A percentile compares a stretch with the other conserved stretches of the same genome.
Evolutionary conservation across 2,888 invertebrate species (phyloP).

Genomic region (Augiades crinisus): DNA sequence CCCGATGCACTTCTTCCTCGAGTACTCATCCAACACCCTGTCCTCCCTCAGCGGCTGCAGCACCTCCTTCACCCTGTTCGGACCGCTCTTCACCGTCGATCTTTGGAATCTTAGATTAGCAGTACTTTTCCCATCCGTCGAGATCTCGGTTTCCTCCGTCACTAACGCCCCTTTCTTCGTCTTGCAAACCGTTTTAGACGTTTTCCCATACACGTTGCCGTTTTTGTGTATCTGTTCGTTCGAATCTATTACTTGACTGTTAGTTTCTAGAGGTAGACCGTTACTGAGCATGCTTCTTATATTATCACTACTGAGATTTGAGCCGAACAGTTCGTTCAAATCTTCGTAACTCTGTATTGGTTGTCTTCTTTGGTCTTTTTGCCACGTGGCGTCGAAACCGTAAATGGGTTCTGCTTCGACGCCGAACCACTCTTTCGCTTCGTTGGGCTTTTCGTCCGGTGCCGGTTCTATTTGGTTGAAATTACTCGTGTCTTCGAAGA

Average conservation of each 20-base stretch:
- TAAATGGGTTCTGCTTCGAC: slow-evolving; percentile 66
- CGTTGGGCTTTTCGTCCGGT: slow-evolving; percentile 51
- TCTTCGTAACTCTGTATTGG: slow-evolving; percentile 70
- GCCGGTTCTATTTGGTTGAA: slow-evolving; percentile 62
- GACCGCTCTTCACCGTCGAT: slow-evolving; percentile 64
- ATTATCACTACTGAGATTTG: slow-evolving; percentile 57
- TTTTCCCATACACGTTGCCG: slow-evolving; percentile 68
- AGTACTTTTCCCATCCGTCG: slow-evolving; percentile 62
- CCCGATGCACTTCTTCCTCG: slow-evolving; percentile 64
- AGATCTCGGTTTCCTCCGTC: slow-evolving; percentile 71
- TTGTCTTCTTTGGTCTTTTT: slow-evolving; percentile 78
- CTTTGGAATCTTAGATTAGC: slow-evolving; percentile 71
- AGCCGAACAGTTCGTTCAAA: slow-evolving; percentile 63
- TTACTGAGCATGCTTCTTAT: slow-evolving; percentile 68
- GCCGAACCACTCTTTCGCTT: slow-evolving; percentile 47
- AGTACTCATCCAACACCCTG: slow-evolving; percentile 56
- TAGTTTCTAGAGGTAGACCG: slow-evolving; percentile 61
- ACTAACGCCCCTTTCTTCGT: slow-evolving; percentile 68
- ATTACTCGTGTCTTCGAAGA: slow-evolving; percentile 56
- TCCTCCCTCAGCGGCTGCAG: slow-evolving; percentile 65
- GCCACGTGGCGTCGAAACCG: slow-evolving; percentile 67
- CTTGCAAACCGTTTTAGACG: slow-evolving; percentile 62
- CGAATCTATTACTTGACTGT: slow-evolving; percentile 58
- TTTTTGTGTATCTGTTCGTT: slow-evolving; percentile 63
- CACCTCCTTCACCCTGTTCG: slow-evolving; percentile 62